Conservation (phyloP, 2,888 invertebrate genomes). For the Psylliodes chrysocephalus region DNA sequence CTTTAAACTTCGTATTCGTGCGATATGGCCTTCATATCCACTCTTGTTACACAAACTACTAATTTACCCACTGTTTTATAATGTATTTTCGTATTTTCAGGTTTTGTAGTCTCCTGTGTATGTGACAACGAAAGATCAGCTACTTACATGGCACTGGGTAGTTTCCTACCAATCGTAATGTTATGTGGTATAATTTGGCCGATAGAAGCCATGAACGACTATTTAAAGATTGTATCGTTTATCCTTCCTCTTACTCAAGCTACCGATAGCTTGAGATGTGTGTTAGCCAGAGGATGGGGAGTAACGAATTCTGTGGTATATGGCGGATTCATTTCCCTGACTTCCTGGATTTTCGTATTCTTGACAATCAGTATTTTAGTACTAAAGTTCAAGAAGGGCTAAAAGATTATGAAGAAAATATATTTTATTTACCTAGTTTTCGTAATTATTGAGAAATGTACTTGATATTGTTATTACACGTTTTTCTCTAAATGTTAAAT, state of each 20-base stretch:
- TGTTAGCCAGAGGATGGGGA: conserved; percentile 86
- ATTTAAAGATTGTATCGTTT: conserved; percentile 75
- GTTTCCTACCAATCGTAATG: conserved; percentile 86
- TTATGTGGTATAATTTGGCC: conserved; percentile 95
- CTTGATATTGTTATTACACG: conserved; percentile 27
- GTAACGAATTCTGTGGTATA: conserved; percentile 79
- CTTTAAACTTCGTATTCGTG: no score
- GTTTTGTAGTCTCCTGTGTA: conserved; percentile 83
- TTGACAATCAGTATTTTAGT: conserved; percentile 78
- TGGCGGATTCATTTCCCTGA: conserved; percentile 81
- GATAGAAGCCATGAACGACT: conserved; percentile 87
- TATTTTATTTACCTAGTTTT: neutral
- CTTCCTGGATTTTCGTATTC: conserved; percentile 83
- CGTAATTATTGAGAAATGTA: conserved; percentile 17
- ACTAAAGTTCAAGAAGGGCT: conserved; percentile 87
- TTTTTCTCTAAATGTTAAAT: conserved; percentile 1
- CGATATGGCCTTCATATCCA: no score
- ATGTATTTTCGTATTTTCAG: no score
- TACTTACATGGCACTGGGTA: conserved; percentile 86
- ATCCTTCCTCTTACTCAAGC: conserved; percentile 87
- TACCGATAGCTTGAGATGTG: conserved; percentile 87
- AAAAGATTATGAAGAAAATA: conserved; percentile 46
- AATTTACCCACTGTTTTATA: no score
- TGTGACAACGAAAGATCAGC: conserved; percentile 87
- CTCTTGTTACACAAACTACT: no score